A percentile compares a stretch with the other conserved stretches of the same genome.
phyloP scores from a whole-genome alignment of 2,888 invertebrate species.

The Sarcophaga carnaria region DNA sequence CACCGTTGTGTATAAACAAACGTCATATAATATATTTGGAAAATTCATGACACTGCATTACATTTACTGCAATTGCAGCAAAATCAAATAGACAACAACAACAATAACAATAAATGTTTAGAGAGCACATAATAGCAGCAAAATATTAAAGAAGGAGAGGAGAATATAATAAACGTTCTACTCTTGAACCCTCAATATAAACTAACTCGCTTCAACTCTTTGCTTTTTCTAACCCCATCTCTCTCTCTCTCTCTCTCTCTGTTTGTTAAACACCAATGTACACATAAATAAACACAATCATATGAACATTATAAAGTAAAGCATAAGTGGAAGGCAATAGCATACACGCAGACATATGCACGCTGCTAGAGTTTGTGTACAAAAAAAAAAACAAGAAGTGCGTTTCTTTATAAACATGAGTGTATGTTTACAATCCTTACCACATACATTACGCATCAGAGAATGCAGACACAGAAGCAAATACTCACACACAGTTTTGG shows the following conservation, averaged over 20 bases:
- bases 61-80: slow-evolving; percentile 70
- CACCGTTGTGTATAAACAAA: slow-evolving; percentile 10
- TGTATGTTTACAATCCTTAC: slow-evolving; percentile 26
- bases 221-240: not conserved
- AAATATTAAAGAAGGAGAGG: not conserved
- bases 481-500: not conserved
- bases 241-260: not conserved
- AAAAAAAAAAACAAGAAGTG: not conserved
- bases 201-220: not conserved
- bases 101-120: slow-evolving; percentile 1
- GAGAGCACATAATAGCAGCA: not conserved
- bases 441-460: slow-evolving; percentile 52
- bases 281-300: not conserved
- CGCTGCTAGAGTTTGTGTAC: not conserved
- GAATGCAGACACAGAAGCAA: slow-evolving; percentile 54
- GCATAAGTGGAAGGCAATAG: not conserved
- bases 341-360: not conserved
- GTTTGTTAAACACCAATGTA: not conserved
- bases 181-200: not conserved
- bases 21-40: slow-evolving; percentile 57
- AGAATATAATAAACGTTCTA: not conserved
- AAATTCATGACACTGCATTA: slow-evolving; percentile 70
- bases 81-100: slow-evolving; percentile 67
- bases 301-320: not conserved
- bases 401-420: slow-evolving; percentile 18